Conservation (phyloP, 1,140 invertebrate genomes). For the Octopus bimaculoides region DNA sequence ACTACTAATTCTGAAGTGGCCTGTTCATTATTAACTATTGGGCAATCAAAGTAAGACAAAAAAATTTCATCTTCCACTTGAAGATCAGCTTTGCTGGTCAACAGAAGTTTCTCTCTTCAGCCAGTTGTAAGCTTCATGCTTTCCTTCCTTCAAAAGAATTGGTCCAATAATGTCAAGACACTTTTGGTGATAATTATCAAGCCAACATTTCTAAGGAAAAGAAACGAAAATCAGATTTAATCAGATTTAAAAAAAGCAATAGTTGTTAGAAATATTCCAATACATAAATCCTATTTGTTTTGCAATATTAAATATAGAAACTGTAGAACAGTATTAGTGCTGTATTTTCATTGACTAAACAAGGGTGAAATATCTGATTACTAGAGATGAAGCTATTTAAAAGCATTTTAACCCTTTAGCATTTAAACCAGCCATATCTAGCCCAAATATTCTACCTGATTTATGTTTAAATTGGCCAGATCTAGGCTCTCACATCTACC, state of each 20-base stretch:
- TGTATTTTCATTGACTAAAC: background rate
- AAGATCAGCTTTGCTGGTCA: background rate
- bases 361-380: background rate
- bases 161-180: conserved; percentile 72
- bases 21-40: background rate
- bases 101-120: conserved; percentile 72
- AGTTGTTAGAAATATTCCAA: background rate
- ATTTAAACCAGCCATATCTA: too few relatives aligned
- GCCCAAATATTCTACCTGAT: too few relatives aligned
- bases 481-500: too few relatives aligned
- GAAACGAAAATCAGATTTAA: background rate
- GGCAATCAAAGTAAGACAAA: background rate
- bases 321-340: background rate
- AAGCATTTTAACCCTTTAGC: too few relatives aligned
- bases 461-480: too few relatives aligned
- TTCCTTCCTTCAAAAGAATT: conserved; percentile 65
- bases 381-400: background rate
- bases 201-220: conserved; percentile 64
- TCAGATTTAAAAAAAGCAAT: background rate
- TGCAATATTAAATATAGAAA: background rate
- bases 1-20: background rate
- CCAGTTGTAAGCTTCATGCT: conserved; percentile 71
- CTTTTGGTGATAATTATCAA: conserved; percentile 76
- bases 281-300: background rate
- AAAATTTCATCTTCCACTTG: background rate